Base-by-base conservation (phyloP, 2,888 invertebrate genomes). In the Dicroscelio sp. region DNA sequence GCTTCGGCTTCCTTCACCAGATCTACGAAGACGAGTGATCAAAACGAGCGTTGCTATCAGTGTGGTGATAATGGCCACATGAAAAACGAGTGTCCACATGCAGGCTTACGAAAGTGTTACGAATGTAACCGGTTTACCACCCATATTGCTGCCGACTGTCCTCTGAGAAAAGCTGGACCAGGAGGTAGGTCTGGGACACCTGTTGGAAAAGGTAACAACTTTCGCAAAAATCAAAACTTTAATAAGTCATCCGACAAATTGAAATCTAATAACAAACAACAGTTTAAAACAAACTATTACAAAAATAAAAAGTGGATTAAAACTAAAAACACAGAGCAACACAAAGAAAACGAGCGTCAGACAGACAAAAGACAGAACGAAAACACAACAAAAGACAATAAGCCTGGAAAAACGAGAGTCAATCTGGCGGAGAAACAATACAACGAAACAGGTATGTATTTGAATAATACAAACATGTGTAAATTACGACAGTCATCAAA, bases 61-160 rank as follows among this genome's bases (percentile, higher is more conserved):
- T 78, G 78, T 48, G 85, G 55, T 0, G 78, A 78, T 33, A 20
- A 10, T 6, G 85, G 85, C 12, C 85, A 76, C 76, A 86, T 90
- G 78, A 25, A 38, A 20, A 60, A 63, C 35, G 86, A 88, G 58
- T 92, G 92, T 88, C 89, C 90, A 0, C 27, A 20, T 1, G 76
- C 90, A 65, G 89, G 87, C n/a, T 10, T 84, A 14, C 20, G 52
- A 23, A 89, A 92, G 69, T 90, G 87, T 48, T 79, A 88, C 78
- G 76, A 63, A n/a, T 88, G 84, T 65, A 58, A 78, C 30, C 20
- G 23, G 20, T 78, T 84, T 35, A 52, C 79, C 8, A 35, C 6
- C 12, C 84, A 88, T 27, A 78, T 69, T 5, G 71, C 78, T 17
- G 30, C 23, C n/a, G 58, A 82, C n/a, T 82, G 80, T 58, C 80